phyloP scores from a whole-genome alignment of 2,888 invertebrate species.

The Troglohyphantes excavatus region DNA sequence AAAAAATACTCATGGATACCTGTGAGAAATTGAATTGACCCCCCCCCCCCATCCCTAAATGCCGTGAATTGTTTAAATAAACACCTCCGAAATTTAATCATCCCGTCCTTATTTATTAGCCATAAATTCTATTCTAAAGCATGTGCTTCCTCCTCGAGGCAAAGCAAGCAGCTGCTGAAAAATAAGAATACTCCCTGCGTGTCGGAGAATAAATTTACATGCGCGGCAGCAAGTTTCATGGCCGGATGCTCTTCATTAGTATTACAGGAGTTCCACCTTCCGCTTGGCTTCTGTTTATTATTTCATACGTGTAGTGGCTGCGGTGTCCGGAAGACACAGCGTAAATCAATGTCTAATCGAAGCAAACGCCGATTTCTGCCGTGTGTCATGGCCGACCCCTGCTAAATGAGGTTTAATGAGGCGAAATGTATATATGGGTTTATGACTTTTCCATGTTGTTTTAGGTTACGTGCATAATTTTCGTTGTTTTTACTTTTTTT shows the following conservation, averaged over 20 bases:
- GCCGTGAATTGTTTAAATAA: no score
- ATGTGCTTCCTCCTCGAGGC: not conserved
- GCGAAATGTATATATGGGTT: constrained; percentile 6
- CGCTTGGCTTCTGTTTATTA: constrained; percentile 18
- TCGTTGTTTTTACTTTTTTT: not conserved
- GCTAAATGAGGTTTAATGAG: constrained; percentile 26
- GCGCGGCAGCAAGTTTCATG: constrained; percentile 36
- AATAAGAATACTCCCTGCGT: not conserved
- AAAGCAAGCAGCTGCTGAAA: not conserved
- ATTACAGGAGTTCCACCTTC: constrained; percentile 17
- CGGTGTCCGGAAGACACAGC: constrained; percentile 26
- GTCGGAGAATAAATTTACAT: constrained; percentile 33
- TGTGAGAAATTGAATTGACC: no score
- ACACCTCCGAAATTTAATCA: no score
- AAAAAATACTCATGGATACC: no score
- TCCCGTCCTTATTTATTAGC: no score
- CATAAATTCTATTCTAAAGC: no score
- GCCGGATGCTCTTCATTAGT: constrained; percentile 37
- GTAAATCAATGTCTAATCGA: constrained; percentile 27
- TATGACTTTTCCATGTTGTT: not conserved
- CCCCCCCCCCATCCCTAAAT: no score
- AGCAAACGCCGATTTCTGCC: constrained; percentile 17
- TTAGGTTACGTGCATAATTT: no score
- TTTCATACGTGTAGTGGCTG: constrained; percentile 18
- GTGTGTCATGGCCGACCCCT: not conserved